phyloP scores from a whole-genome alignment of 2,888 invertebrate genomes.

The Nymphalis urticae region DNA sequence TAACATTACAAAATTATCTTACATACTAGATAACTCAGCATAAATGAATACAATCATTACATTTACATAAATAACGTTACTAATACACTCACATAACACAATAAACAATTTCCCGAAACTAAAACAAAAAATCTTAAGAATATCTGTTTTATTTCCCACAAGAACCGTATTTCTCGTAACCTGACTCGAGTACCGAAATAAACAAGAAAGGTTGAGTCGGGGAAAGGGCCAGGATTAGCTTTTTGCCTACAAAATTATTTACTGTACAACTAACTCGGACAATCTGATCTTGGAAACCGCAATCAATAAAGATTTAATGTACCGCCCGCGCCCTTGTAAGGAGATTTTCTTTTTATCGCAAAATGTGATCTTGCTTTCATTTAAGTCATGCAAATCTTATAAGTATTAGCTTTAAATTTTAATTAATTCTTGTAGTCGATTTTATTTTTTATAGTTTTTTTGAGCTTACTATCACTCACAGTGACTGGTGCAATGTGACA shows the following conservation, averaged over 20 bases:
- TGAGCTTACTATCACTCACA: too few relatives aligned
- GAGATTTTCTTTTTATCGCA: constrained; percentile 25
- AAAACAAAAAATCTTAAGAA: constrained; percentile 14
- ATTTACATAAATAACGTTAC: constrained; percentile 8
- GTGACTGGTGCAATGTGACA: too few relatives aligned
- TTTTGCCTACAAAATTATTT: constrained; percentile 42
- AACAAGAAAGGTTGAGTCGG: constrained; percentile 29
- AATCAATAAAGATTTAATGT: constrained; percentile 32
- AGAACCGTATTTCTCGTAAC: constrained; percentile 33
- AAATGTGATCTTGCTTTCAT: constrained; percentile 14
- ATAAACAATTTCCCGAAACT: constrained; percentile 11
- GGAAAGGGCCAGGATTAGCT: constrained; percentile 38
- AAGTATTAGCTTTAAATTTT: too few relatives aligned
- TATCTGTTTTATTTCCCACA: constrained; percentile 29
- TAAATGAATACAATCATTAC: constrained; percentile 9
- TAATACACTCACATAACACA: constrained; percentile 11
- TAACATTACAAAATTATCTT: neutral
- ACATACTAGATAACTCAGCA: constrained; percentile 4
- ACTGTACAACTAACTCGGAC: constrained; percentile 29
- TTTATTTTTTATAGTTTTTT: too few relatives aligned
- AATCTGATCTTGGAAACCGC: constrained; percentile 31
- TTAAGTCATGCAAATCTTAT: neutral
- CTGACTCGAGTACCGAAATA: constrained; percentile 30
- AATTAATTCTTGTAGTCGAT: too few relatives aligned
- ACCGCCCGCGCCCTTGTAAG: constrained; percentile 17